Percentiles rank a stretch among this genome's conserved stretches.
phyloP scores from a whole-genome alignment of 53 echinoderm and acorn worm species.

The Apostichopus leukothele region DNA sequence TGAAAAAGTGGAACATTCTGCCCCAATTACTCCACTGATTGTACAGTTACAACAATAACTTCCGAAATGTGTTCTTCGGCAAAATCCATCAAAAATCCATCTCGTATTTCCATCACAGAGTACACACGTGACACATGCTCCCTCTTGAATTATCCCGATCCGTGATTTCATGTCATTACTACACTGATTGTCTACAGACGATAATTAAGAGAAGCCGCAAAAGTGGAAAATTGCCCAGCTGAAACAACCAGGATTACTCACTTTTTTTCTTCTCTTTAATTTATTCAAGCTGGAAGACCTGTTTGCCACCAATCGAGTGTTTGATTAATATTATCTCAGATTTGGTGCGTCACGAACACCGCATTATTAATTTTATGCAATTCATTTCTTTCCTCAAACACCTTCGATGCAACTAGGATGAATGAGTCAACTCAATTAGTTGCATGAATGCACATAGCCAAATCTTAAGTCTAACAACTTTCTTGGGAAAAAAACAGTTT shows the following conservation, averaged over 20 bases:
- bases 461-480: too few relatives aligned
- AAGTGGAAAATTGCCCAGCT: slow-evolving; percentile 35
- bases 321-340: slow-evolving; percentile 38
- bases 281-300: slow-evolving; percentile 37
- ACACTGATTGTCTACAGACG: slow-evolving; percentile 17
- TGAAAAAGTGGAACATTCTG: too few relatives aligned
- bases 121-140: too few relatives aligned
- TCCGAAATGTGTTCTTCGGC: neutral
- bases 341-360: slow-evolving; percentile 31
- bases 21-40: too few relatives aligned
- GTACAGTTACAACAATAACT: neutral
- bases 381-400: neutral
- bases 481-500: neutral
- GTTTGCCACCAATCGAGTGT: slow-evolving; percentile 26
- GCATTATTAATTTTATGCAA: slow-evolving; percentile 19
- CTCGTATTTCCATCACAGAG: too few relatives aligned
- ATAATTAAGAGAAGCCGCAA: slow-evolving; percentile 10
- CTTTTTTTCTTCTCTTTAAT: neutral
- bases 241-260: slow-evolving; percentile 27
- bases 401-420: neutral
- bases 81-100: neutral
- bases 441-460: slow-evolving; percentile 7
- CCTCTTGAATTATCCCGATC: too few relatives aligned
- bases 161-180: neutral
- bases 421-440: slow-evolving; percentile 40